Base-by-base conservation (phyloP, 2,797 vertebrate genomes). In the Hydrophis major region DNA sequence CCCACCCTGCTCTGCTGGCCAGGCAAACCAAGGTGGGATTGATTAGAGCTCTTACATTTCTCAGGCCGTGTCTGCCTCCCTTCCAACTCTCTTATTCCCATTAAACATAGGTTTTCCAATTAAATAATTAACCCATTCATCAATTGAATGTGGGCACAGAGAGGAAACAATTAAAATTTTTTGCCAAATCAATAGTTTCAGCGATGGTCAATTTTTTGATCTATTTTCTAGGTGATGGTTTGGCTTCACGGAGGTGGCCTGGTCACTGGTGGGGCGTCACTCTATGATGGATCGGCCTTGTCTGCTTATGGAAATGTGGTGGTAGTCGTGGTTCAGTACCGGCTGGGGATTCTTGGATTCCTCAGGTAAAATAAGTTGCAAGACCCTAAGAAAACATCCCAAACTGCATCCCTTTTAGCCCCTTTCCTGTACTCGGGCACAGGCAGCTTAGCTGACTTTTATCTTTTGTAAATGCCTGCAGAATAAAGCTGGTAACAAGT, bases 211-310 rank as follows among this genome's bases (percentile, higher is more conserved):
- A 37, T 74, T 74, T 74, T 74, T 16, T 7, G 42, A 92, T 14
- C 22, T 42, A 88, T 92, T 94, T 61, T n/a, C 55, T 91, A 98
- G 98, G 98, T 99, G n/a, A 98, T 98, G 98, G 97, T 98, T 13
- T 98, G 97, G 97, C 98, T 98, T 92, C 98, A 98, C 0, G 98
- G 98, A 27, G 98, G 98, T 28, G 97, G 59, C 0, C 95, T 98
- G 0, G 0, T 0, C 6, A 0, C 94, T 0, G 98, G 98, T 0
- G 95, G 95, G 22, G 98, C 98, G 1, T 98, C 97, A 6, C 0
- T 92, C 0, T 97, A 87, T 92, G 98, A 98, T 1, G 98, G 98
- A 14, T 98, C 98, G 3, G 95, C 93, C 0, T 53, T 99, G 95
- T 97, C 97, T 57, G 97, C 97, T 66, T 97, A 97, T 93, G 98